Conservation (phyloP, 2,113 vertebrate genomes). For the Alligator mississippiensis region DNA sequence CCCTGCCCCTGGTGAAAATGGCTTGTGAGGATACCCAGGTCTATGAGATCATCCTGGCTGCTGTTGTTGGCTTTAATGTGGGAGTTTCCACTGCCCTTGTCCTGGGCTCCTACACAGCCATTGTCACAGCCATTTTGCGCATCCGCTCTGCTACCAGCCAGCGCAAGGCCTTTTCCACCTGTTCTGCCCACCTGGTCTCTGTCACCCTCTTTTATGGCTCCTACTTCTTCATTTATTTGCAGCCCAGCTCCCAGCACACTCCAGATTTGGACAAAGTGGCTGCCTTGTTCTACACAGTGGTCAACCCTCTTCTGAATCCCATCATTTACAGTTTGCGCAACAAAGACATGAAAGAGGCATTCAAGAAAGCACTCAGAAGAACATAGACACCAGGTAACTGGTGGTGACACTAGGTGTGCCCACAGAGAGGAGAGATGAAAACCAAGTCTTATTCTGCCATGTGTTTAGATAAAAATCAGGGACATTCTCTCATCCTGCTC, state of each 20-base stretch:
- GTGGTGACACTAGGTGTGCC: too few species aligned
- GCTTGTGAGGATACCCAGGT: slow-evolving; percentile 47
- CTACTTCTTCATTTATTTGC: slow-evolving; percentile 46
- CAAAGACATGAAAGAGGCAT: slow-evolving; percentile 48
- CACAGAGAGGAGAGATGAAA: too few species aligned
- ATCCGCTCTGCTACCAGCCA: neutral
- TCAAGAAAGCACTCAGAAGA: neutral
- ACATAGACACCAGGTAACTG: neutral
- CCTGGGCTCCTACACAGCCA: slow-evolving; percentile 53
- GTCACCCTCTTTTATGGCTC: slow-evolving; percentile 46
- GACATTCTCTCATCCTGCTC: too few species aligned
- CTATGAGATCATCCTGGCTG: slow-evolving; percentile 54
- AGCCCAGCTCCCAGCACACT: slow-evolving; percentile 39
- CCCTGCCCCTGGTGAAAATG: slow-evolving; percentile 54
- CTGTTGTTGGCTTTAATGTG: slow-evolving; percentile 42
- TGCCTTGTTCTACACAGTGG: slow-evolving; percentile 63
- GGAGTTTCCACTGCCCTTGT: slow-evolving; percentile 9
- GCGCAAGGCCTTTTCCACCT: slow-evolving; percentile 62
- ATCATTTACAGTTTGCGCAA: slow-evolving; percentile 55
- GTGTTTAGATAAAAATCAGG: too few species aligned
- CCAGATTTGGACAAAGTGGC: slow-evolving; percentile 55
- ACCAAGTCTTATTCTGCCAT: too few species aligned
- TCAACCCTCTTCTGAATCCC: slow-evolving; percentile 49
- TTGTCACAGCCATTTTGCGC: slow-evolving; percentile 30
- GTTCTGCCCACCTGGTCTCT: slow-evolving; percentile 20